A percentile compares a stretch with the other conserved stretches of the same genome.
These are phyloP conservation scores for Geopemphigus sp. DNA, from an alignment of 1,140 invertebrate genomes.

Conservation along the genomic window DNA sequence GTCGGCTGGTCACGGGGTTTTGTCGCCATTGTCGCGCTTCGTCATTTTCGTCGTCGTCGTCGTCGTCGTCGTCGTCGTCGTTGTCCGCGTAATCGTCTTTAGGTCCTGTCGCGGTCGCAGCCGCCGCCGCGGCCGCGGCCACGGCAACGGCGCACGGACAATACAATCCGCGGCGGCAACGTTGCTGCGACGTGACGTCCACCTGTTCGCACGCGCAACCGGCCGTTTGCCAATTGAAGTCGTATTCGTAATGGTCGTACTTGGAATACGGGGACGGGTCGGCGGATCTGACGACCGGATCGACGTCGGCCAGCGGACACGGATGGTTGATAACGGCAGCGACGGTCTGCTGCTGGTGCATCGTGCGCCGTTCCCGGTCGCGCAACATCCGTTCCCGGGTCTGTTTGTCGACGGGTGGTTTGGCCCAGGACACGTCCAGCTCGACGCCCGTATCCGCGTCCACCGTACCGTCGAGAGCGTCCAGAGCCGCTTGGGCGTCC, in stretches of 20 bases:
- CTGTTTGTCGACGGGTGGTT: constrained; percentile 11
- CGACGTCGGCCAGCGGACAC: neutral
- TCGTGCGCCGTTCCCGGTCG: neutral
- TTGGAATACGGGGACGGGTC: neutral
- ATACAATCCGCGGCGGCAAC: too few species aligned
- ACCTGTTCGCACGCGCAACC: neutral
- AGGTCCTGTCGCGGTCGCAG: neutral
- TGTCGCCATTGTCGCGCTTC: neutral
- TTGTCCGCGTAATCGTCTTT: neutral
- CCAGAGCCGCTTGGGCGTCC: constrained; percentile 14
- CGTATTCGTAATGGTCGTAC: constrained; percentile 16
- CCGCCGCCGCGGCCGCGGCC: neutral
- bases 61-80: neutral
- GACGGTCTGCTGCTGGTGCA: too few species aligned
- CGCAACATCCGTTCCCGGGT: constrained; percentile 21
- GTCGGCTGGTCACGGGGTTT: neutral
- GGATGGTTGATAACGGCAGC: neutral
- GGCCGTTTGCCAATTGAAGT: neutral
- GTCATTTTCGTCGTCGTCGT: neutral
- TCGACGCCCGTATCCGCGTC: neutral
- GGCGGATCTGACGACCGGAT: fast-evolving
- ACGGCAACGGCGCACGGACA: neutral
- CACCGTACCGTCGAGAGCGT: neutral
- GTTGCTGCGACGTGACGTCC: neutral
- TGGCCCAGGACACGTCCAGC: constrained; percentile 27